phyloP scores from a whole-genome alignment of 2,113 vertebrate genomes.

The Hystrix brachyura region DNA sequence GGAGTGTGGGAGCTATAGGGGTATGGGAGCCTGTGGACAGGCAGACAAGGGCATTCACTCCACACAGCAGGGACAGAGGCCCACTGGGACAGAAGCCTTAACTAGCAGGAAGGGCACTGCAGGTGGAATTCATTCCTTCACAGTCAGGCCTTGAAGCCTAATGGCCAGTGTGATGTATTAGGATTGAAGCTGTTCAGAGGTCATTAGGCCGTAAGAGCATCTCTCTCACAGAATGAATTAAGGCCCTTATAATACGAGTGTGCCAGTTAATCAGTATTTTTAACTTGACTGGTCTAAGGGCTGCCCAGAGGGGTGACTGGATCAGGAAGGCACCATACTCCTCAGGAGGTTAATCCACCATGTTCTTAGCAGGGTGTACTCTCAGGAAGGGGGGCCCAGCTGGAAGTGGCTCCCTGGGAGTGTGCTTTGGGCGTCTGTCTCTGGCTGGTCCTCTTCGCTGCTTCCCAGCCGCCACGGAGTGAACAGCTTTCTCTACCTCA shows the following conservation, averaged over 20 bases:
- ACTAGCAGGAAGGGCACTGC: too few species aligned
- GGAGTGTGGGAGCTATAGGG: too few species aligned
- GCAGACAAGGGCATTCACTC: background rate
- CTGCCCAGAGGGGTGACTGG: background rate
- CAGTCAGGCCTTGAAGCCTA: background rate
- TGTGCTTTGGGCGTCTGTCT: background rate
- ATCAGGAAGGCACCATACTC: background rate
- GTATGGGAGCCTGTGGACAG: background rate
- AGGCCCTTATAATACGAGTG: background rate
- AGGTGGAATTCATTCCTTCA: background rate
- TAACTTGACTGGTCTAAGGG: background rate
- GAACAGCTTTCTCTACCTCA: background rate
- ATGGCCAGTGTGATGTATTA: background rate
- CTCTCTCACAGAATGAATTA: background rate
- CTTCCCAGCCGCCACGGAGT: too few species aligned
- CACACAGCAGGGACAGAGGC: fast-evolving
- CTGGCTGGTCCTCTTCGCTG: background rate
- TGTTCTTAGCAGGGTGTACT: background rate
- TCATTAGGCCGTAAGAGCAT: background rate
- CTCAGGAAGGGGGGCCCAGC: background rate
- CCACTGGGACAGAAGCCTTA: background rate
- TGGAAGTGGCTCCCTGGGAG: background rate
- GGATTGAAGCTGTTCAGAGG: background rate
- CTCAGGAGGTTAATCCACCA: background rate
- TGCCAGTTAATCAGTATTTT: background rate